These are phyloP conservation scores for Caenorhabditis becei DNA, from an alignment of 2,888 invertebrate genomes.

Conservation along the genomic window DNA sequence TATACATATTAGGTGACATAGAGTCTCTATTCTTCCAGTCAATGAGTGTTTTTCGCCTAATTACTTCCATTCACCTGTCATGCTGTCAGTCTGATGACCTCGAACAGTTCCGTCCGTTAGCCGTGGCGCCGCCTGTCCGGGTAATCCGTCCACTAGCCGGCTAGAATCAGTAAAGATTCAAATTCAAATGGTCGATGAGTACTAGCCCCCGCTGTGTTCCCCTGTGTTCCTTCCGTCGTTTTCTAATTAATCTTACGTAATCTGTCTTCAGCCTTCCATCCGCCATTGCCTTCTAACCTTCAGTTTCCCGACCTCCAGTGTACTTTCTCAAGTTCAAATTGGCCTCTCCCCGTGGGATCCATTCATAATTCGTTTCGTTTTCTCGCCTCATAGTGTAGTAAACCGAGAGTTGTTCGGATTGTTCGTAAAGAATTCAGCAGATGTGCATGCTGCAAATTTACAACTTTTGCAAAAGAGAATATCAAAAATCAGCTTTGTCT, in stretches of 20 bases:
- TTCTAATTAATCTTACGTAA: slow-evolving; percentile 51
- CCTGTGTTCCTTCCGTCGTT: slow-evolving; percentile 30
- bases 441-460: slow-evolving; percentile 8
- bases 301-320: slow-evolving; percentile 12
- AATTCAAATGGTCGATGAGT: slow-evolving; percentile 34
- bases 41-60: slow-evolving; percentile 45
- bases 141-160: slow-evolving; percentile 50
- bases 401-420: background rate
- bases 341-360: background rate
- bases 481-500: too few relatives aligned
- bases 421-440: background rate
- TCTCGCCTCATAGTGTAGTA: slow-evolving; percentile 3
- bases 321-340: slow-evolving; percentile 10
- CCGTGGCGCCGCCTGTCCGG: slow-evolving; percentile 20
- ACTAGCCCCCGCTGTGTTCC: slow-evolving; percentile 25
- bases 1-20: slow-evolving; percentile 51
- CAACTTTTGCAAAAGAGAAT: background rate
- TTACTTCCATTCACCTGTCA: slow-evolving; percentile 51
- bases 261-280: slow-evolving; percentile 9
- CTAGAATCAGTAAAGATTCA: slow-evolving; percentile 41
- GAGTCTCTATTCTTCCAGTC: slow-evolving; percentile 27
- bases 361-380: slow-evolving; percentile 9
- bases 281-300: background rate
- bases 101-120: slow-evolving; percentile 30
- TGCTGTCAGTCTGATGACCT: slow-evolving; percentile 45